Conservation (phyloP, 2,888 invertebrate genomes). For the Aelia acuminata region DNA sequence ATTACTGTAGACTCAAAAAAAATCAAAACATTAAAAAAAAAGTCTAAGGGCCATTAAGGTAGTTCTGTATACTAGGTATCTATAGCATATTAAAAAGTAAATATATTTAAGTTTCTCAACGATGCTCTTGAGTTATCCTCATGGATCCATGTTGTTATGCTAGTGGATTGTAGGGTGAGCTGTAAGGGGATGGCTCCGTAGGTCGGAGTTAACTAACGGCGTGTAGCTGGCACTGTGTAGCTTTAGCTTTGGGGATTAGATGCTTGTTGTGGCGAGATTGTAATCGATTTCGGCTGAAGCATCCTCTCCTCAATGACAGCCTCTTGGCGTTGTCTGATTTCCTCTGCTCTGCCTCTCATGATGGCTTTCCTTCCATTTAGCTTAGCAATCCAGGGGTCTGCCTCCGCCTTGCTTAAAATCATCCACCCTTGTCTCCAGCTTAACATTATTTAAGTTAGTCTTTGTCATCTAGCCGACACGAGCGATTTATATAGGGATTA, state of each 20-base stretch:
- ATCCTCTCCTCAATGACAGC: not conserved
- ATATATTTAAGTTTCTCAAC: too few species aligned
- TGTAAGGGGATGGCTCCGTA: too few species aligned
- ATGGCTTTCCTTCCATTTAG: conserved; percentile 5
- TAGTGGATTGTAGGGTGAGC: not conserved
- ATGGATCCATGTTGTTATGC: not conserved
- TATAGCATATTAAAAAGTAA: too few species aligned
- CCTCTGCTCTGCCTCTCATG: not conserved
- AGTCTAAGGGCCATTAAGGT: too few species aligned
- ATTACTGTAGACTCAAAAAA: too few species aligned
- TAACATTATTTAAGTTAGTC: too few species aligned
- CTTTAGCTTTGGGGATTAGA: conserved; percentile 6
- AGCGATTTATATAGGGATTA: too few species aligned
- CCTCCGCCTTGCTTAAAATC: not conserved
- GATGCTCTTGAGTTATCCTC: too few species aligned
- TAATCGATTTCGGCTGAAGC: not conserved
- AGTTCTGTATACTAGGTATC: too few species aligned
- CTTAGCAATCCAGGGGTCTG: not conserved
- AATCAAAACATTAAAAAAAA: too few species aligned
- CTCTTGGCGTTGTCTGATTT: not conserved
- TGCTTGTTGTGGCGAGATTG: conserved; percentile 3
- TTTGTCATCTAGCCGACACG: too few species aligned
- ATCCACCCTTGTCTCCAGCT: too few species aligned
- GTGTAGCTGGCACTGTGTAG: not conserved
- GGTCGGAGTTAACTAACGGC: not conserved